Evolutionary conservation across 1,140 invertebrate genomes (phyloP), one percentile per base, ranked within the genome.

Genomic region (Drosophila subpulchrella): DNA sequence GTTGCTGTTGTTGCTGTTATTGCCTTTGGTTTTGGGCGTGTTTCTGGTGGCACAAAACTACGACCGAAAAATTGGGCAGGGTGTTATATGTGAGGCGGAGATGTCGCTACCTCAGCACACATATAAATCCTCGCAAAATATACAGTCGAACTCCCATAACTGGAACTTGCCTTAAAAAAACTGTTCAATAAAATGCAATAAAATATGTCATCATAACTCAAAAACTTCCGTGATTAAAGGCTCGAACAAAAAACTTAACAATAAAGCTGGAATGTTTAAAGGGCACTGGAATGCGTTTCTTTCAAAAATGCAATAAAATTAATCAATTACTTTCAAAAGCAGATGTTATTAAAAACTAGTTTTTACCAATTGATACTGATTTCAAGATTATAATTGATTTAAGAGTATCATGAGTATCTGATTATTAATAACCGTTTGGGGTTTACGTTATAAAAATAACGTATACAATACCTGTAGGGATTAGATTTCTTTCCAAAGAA

Each of bases 11-110:
- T 73, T 46, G 61, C 15, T 71, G 42, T 39, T 68, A 24, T 47
- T 58, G 39, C 46, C 44, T 32, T 68, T 46, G 61, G 42, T 44
- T 44, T 44, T 50, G 68, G 68, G 68, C 68, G 68, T 72, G 68
- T 72, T 70, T 63, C 63, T 68, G 65, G 65, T 71, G 65, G 51
- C 66, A 58, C 68, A 50, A 71, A 71, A 71, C 68, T 71, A 71
- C 70, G 67, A 46, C 51, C 42, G 15, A 57, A 27, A 48, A 71
- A 44, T 11, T 13, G 38, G 61, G 65, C n/a, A 1, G 53, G 38
- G 24, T 47, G 56, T 3, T 11, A n/a, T 27, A 38, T 32, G 12
- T 68, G 51, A 17, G 55, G 62, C 34, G 51, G 67, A 57, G 63
- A 71, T 71, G 60, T 68, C 65, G 51, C 67, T 50, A 70, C 50